These are phyloP conservation scores for Dicroscelio sp. DNA, from an alignment of 2,888 invertebrate species.

Conservation along the genomic window DNA sequence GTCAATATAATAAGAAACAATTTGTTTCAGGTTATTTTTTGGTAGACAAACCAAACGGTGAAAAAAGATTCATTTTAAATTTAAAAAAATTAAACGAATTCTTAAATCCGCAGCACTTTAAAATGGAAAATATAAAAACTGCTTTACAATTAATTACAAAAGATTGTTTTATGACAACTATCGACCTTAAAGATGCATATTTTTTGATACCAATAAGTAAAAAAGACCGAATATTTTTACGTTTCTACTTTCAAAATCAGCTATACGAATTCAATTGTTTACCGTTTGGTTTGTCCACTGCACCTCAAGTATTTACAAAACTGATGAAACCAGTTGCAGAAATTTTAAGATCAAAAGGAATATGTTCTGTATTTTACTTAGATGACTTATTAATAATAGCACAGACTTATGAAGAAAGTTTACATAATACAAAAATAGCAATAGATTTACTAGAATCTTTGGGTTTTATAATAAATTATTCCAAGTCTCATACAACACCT, in stretches of 20 bases:
- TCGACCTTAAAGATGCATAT: too few species aligned
- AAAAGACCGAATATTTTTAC: constrained; percentile 55
- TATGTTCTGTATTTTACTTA: neutral
- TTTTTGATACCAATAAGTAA: constrained; percentile 46
- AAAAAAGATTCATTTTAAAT: too few species aligned
- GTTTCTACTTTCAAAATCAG: constrained; percentile 63
- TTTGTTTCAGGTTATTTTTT: neutral
- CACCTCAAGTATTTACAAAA: neutral
- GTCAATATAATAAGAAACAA: neutral
- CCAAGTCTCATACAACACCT: neutral
- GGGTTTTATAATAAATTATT: constrained; percentile 65
- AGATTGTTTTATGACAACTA: neutral
- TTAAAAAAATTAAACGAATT: too few species aligned
- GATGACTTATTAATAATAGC: neutral
- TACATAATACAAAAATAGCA: constrained; percentile 22
- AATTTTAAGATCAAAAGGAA: neutral
- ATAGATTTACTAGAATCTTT: constrained; percentile 35
- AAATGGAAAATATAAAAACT: neutral
- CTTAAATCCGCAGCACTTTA: neutral
- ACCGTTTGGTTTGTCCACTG: neutral
- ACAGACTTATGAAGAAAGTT: neutral
- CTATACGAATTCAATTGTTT: constrained; percentile 22
- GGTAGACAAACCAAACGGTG: too few species aligned
- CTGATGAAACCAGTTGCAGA: neutral
- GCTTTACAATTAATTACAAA: neutral